These are phyloP conservation scores for Ailurus styani DNA, from an alignment of 2,113 vertebrate species.

Conservation along the genomic window DNA sequence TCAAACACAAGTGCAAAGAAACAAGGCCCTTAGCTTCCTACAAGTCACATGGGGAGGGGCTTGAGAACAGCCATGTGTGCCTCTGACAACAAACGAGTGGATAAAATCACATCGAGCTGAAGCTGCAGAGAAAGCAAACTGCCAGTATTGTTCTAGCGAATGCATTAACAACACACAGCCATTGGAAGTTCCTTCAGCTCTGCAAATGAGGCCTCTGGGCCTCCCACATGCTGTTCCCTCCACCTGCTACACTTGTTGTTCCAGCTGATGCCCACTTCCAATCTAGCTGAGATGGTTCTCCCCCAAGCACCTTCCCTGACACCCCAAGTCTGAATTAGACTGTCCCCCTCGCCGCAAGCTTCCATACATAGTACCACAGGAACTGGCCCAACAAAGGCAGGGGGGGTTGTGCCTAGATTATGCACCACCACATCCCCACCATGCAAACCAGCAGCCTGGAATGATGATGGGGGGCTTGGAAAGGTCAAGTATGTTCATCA, in stretches of 20 bases:
- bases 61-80: not conserved
- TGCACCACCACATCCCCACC: not conserved
- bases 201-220: not conserved
- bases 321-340: not conserved
- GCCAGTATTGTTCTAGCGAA: not conserved
- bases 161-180: not conserved
- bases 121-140: not conserved
- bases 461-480: not conserved
- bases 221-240: not conserved
- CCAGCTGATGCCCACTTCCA: no score
- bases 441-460: not conserved
- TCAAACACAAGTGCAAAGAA: not conserved
- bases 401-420: no score
- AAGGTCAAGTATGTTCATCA: not conserved
- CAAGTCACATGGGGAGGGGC: not conserved
- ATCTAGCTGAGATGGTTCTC: not conserved
- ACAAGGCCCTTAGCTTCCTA: not conserved
- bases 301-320: not conserved
- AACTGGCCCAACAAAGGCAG: not conserved
- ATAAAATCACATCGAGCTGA: not conserved
- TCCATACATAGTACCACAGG: not conserved
- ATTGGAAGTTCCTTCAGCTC: not conserved
- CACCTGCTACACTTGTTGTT: not conserved
- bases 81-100: not conserved
- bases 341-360: not conserved